These are phyloP conservation scores for Eolophus roseicapilla DNA, from an alignment of 2,113 vertebrate species.

Conservation along the genomic window DNA sequence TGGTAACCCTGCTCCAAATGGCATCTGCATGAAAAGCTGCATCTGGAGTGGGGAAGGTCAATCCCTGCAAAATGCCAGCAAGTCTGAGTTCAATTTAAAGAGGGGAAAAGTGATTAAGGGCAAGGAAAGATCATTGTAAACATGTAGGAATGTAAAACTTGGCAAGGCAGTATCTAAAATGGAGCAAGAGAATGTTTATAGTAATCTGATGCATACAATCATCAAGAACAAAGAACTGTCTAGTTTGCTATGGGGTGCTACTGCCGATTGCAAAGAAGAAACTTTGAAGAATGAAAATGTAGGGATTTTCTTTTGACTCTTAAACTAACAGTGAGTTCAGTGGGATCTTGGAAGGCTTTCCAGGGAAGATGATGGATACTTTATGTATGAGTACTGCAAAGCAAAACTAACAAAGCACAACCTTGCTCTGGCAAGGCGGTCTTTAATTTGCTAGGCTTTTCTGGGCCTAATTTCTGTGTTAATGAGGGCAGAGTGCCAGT, in stretches of 20 bases:
- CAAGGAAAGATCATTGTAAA: slow-evolving; percentile 55
- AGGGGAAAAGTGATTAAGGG: slow-evolving; percentile 40
- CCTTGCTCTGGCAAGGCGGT: neutral
- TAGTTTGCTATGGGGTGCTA: neutral
- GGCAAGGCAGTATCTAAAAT: slow-evolving; percentile 40
- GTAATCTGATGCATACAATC: slow-evolving; percentile 37
- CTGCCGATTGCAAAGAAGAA: neutral
- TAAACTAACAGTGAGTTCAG: neutral
- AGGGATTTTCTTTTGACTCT: neutral
- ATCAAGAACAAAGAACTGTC: slow-evolving; percentile 22
- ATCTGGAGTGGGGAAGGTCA: slow-evolving; percentile 26
- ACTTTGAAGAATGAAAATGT: neutral
- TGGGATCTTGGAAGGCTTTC: neutral
- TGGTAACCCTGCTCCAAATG: slow-evolving; percentile 27
- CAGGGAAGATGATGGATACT: slow-evolving; percentile 1
- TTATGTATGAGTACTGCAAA: neutral
- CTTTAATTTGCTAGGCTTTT: neutral
- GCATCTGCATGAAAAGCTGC: slow-evolving; percentile 46
- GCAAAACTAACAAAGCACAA: neutral
- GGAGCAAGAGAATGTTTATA: slow-evolving; percentile 45
- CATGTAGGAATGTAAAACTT: slow-evolving; percentile 61
- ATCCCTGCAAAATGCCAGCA: slow-evolving; percentile 29
- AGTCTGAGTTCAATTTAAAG: slow-evolving; percentile 57
- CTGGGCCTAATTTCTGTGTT: neutral
- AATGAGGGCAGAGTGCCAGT: neutral